Evolutionary conservation across 2,113 vertebrate species (phyloP), one percentile per base, ranked within the genome.

Genomic region (Pristiophorus japonicus): DNA sequence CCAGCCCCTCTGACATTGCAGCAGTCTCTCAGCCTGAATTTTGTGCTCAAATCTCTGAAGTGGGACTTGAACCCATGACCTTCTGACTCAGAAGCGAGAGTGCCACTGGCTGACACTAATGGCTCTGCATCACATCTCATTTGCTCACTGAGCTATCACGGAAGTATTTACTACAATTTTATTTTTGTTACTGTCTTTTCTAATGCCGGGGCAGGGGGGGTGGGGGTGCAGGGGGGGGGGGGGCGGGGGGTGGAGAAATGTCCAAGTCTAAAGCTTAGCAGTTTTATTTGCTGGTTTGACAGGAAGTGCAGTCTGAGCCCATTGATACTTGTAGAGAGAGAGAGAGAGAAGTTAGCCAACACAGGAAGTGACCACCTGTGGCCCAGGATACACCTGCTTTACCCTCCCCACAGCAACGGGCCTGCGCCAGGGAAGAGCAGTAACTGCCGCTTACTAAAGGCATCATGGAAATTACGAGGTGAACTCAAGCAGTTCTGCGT

Each of bases 351-450:
- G 65, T 6, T 38, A 20, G 4, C 1, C n/a, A 20, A 14, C 34
- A 92, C 88, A 92, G 88, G 59, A 92, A 92, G 1, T 65, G n/a
- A n/a, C n/a, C n/a, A 91, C n/a, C 55, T 63, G 55, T 65, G n/a
- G 59, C 5, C 16, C 34, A 92, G 88, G 88, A 63, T 92, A n/a
- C 88, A 92, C 59, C 55, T 92, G 88, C 59, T n/a, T 92, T 63
- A 34, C 0, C 14, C n/a, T 92, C 34, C n/a, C 34, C 59, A n/a
- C n/a, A n/a, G n/a, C 38, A 92, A 65, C 16, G 62, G 7, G n/a
- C 30, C 4, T 55, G 55, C 27, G 4, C 59, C 88, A 24, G 34
- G 34, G 59, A 92, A 6, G n/a, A 38, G 6, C 2, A 16, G 34
- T 20, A 65, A 62, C 34, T 20, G 47, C 5, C n/a, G 42, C 14